These are phyloP conservation scores for Spheniscus mendiculus DNA, from an alignment of 2,113 vertebrate species.

Conservation along the genomic window DNA sequence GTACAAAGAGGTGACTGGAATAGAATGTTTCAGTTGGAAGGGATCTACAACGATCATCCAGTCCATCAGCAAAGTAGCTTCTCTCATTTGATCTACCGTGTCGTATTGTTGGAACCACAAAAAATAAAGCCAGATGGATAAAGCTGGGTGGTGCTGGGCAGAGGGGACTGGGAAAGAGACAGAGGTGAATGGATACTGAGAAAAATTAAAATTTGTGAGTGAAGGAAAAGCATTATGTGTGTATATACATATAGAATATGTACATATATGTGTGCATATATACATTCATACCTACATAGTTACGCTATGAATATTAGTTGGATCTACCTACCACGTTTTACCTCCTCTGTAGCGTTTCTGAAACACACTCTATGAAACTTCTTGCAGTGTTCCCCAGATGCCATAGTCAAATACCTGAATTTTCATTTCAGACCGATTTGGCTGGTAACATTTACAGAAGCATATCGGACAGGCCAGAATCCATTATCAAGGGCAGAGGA, in stretches of 20 bases:
- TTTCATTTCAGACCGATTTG: background rate
- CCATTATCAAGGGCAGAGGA: background rate
- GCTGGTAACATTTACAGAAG: background rate
- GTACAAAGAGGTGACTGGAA: rapidly evolving
- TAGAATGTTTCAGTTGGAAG: background rate
- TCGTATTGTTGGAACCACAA: rapidly evolving
- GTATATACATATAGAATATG: background rate
- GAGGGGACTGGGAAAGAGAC: background rate
- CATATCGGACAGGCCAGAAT: rapidly evolving
- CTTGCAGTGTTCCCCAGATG: background rate
- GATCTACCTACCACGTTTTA: rapidly evolving
- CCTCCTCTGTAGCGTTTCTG: rapidly evolving
- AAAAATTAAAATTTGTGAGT: background rate
- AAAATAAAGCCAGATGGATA: background rate
- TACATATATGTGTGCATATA: rapidly evolving
- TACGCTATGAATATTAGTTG: background rate
- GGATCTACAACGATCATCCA: rapidly evolving
- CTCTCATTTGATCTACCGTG: background rate
- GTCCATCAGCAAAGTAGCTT: rapidly evolving
- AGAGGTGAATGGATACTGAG: background rate
- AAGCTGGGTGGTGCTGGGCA: background rate
- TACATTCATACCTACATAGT: background rate
- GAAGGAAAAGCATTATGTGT: background rate
- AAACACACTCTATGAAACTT: background rate
- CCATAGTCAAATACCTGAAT: background rate